Conservation (phyloP, 2,113 vertebrate genomes). For the Garra rufa region DNA sequence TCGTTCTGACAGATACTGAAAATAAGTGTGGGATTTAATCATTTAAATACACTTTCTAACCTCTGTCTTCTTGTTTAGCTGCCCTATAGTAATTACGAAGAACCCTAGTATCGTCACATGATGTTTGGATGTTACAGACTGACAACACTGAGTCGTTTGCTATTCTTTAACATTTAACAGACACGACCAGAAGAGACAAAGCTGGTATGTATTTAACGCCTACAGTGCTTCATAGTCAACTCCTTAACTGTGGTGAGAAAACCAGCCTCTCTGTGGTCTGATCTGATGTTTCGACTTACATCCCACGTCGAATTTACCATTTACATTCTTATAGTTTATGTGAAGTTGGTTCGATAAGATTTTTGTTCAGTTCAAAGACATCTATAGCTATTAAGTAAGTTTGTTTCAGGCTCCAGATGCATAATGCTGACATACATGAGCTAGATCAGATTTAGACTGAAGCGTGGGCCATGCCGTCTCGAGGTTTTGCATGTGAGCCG, state of each 20-base stretch:
- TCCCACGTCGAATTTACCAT: constrained; percentile 21
- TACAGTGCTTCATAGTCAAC: constrained; percentile 36
- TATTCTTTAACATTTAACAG: constrained; percentile 23
- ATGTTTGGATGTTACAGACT: background rate
- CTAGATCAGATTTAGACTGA: constrained; percentile 17
- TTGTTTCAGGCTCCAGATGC: background rate
- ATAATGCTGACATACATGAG: background rate
- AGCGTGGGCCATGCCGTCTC: constrained; percentile 12
- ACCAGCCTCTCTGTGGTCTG: constrained; percentile 40
- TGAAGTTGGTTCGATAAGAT: background rate
- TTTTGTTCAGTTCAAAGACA: background rate
- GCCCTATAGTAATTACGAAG: background rate
- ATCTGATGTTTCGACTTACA: constrained; percentile 35
- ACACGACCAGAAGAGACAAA: constrained; percentile 10
- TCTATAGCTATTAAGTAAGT: background rate
- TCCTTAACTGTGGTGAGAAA: constrained; percentile 41
- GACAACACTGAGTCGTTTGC: constrained; percentile 4
- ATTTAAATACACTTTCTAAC: background rate
- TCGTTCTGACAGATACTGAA: background rate
- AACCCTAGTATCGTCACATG: background rate
- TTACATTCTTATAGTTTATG: background rate
- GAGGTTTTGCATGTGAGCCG: constrained; percentile 37
- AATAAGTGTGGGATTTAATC: background rate
- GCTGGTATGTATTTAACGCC: constrained; percentile 44
- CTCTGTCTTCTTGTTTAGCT: background rate